A percentile compares a stretch with the other conserved stretches of the same genome.
phyloP scores from a whole-genome alignment of 2,113 vertebrate genomes.

The Bufo gargarizans region DNA sequence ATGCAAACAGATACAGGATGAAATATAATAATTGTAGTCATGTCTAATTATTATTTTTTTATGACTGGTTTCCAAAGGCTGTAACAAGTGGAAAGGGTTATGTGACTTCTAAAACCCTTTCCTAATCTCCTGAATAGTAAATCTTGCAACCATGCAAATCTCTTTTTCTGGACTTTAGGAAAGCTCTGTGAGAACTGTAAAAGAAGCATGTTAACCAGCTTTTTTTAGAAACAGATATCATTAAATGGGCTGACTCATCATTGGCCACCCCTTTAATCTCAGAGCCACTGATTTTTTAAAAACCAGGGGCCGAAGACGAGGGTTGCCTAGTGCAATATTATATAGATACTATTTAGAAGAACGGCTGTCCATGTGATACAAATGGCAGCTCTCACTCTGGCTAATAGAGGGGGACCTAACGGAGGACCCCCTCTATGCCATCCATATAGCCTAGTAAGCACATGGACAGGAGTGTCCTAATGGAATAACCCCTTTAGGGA shows the following conservation, averaged over 20 bases:
- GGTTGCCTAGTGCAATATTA: neutral
- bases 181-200: neutral
- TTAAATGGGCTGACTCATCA: neutral
- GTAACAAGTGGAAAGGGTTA: no score
- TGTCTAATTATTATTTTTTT: no score
- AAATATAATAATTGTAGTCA: neutral
- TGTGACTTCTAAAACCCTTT: neutral
- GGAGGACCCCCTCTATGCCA: neutral
- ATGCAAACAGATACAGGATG: neutral
- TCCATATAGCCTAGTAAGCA: neutral
- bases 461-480: neutral
- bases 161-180: neutral
- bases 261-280: neutral
- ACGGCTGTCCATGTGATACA: no score
- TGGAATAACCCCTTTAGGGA: neutral
- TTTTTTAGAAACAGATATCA: neutral
- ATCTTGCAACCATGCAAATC: neutral
- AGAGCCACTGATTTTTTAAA: neutral
- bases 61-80: no score
- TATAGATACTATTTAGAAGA: neutral
- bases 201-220: neutral
- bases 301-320: no score
- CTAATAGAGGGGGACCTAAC: neutral
- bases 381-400: neutral
- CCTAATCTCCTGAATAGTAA: neutral